Percentiles rank a stretch among this genome's conserved stretches.
These are phyloP conservation scores for Enteromius anoplus DNA, from an alignment of 2,797 vertebrate genomes.

Conservation along the genomic window DNA sequence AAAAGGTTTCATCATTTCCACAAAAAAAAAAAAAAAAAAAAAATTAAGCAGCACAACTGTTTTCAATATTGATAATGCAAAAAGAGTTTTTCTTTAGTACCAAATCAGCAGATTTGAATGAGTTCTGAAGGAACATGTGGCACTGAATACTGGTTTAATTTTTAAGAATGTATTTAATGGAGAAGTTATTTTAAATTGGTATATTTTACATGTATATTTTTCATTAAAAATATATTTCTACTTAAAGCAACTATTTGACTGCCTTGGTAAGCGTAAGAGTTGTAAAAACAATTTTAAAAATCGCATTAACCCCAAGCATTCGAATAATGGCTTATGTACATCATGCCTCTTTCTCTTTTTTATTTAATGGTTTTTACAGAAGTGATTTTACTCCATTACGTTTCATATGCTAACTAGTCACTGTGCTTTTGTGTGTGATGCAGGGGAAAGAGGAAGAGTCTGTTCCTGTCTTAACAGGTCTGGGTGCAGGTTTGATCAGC, in stretches of 20 bases:
- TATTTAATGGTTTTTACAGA: too few relatives aligned
- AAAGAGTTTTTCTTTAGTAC: neutral
- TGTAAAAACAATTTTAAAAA: neutral
- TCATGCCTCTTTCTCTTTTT: neutral
- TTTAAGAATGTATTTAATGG: neutral
- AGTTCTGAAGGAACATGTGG: neutral
- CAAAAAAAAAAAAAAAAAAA: neutral
- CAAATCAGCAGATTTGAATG: neutral
- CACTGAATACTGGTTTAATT: neutral
- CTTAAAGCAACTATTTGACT: neutral
- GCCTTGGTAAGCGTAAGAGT: neutral
- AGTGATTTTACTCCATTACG: neutral
- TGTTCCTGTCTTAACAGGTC: neutral
- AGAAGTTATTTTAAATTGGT: neutral
- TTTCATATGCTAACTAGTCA: neutral
- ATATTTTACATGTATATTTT: neutral
- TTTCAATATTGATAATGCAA: neutral
- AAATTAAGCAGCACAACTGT: neutral
- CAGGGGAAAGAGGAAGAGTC: conserved; percentile 45
- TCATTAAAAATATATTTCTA: neutral
- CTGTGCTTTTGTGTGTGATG: neutral
- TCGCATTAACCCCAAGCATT: neutral
- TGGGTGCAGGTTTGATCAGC: neutral
- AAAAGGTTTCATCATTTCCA: too few relatives aligned
- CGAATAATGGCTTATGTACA: neutral